phyloP scores from a whole-genome alignment of 1,140 invertebrate species.

The Trichoplusia ni region DNA sequence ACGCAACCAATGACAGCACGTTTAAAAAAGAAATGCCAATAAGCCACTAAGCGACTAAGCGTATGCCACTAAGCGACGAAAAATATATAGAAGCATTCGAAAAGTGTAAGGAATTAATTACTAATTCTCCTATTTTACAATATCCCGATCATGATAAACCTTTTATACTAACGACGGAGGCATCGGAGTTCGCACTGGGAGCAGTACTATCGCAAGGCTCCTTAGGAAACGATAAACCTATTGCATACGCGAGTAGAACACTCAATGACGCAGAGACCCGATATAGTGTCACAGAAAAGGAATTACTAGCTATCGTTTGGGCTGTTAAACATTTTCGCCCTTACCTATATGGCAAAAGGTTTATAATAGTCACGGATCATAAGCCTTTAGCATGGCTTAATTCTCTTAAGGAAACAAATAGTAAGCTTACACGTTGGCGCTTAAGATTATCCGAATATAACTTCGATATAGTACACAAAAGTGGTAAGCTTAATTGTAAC shows the following conservation, averaged over 20 bases:
- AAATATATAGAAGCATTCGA: conserved; percentile 30
- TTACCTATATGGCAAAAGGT: conserved; percentile 39
- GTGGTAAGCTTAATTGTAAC: conserved; percentile 27
- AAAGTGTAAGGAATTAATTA: conserved; percentile 34
- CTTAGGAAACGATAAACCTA: conserved; percentile 30
- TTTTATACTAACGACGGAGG: conserved; percentile 40
- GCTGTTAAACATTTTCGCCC: conserved; percentile 41
- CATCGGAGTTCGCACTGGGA: conserved; percentile 33
- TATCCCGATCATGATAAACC: conserved; percentile 38
- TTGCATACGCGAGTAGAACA: conserved; percentile 34
- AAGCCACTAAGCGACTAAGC: conserved; percentile 28
- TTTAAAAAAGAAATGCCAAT: conserved; percentile 47
- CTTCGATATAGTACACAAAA: conserved; percentile 32
- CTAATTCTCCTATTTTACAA: conserved; percentile 33
- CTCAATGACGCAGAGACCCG: conserved; percentile 22
- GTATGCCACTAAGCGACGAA: no score
- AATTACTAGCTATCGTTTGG: conserved; percentile 38
- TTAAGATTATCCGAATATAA: conserved; percentile 31
- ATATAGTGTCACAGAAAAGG: conserved; percentile 41
- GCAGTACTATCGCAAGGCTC: conserved; percentile 37
- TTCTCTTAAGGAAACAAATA: conserved; percentile 37
- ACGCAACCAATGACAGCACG: conserved; percentile 33
- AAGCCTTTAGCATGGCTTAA: conserved; percentile 22
- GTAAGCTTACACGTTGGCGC: conserved; percentile 35
- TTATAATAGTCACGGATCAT: conserved; percentile 39